Evolutionary conservation across 2,888 invertebrate species (phyloP), one percentile per base, ranked within the genome.

Genomic region (Graphium colonna): DNA sequence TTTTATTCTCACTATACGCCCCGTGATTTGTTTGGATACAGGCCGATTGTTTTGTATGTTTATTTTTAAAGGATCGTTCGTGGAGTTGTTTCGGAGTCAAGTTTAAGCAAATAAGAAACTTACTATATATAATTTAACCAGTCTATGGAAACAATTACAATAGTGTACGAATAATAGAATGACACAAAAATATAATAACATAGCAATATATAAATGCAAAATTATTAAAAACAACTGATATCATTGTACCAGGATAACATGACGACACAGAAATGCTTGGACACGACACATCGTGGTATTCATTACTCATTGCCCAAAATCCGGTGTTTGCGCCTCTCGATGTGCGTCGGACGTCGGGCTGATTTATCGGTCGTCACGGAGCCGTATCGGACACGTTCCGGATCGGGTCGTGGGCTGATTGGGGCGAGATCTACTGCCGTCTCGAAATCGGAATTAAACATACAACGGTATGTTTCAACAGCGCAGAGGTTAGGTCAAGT

Each of bases 321-420:
- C 38, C 33, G 52, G 33, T 38, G 52, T 43, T 52, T 52, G 43
- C 26, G 48, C 62, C 68, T 59, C 61, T 58, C 65, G 66, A 60
- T 56, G 4, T 7, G 1, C 31, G 9, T 31, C 52, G 52, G 47
- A 42, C 68, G 65, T 55, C 63, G 59, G 68, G 51, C 65, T 79
- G 80, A 82, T 82, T 80, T 80, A 79, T 80, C 69, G 75, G 68
- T 62, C 69, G 79, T 76, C 77, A 64, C 57, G 56, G 60, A 60
- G 63, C 63, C 60, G 59, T 55, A 61, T 58, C 68, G 63, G 65
- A 62, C 64, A 58, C 58, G 71, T 59, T 64, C 57, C 60, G 64
- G 64, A 55, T 61, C 66, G 61, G 64, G 66, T 64, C 65, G 58
- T 21, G 18, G 44, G 41, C 26, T 59, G 59, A 57, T 45, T 57